Evolutionary conservation across 1,140 invertebrate genomes (phyloP), one percentile per base, ranked within the genome.

Genomic region (Parasteatoda tepidariorum): DNA sequence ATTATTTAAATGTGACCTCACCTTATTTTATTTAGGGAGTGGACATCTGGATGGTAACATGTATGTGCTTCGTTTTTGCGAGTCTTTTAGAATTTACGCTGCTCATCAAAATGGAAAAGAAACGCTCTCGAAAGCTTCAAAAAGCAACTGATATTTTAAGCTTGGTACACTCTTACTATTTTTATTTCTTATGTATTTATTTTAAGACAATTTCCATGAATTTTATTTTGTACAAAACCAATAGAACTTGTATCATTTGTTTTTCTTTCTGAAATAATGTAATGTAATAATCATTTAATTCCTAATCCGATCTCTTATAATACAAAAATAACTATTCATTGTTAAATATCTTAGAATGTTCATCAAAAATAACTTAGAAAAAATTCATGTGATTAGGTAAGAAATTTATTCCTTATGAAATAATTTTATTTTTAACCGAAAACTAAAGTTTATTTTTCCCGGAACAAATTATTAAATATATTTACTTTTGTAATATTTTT

Each of bases 31-130:
- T 70, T 62, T 48, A 95, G 93, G 94, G 94, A 9, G 89, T 96
- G 18, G 95, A 96, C 88, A 89, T 96, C 1, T 96, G 95, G 95
- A 95, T 95, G 93, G 94, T 94, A 13, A 93, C 93, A 15, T 96
- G 95, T 86, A 94, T 96, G 92, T 91, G 95, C 76, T 95, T 95
- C 73, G 94, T 96, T 3, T 96, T 96, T 87, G 92, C 94, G 1
- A 93, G 94, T 5, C 89, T 96, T 9, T 92, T 93, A 38, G 95
- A 96, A 90, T 96, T 95, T 87, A 94, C 95, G 0, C 92, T 95
- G 18, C 94, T 95, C 9, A 88, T 87, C 26, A 68, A 71, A 48
- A 64, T 84, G 7, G 74, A 84, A 59, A 31, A 30, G 18, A 48
- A 74, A 34, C 68, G 41, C 34, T 7, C 24, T 41, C 9, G 54